Evolutionary conservation across 1,140 invertebrate species (phyloP).

Genomic region (Cyphomyrmex costatus): DNA sequence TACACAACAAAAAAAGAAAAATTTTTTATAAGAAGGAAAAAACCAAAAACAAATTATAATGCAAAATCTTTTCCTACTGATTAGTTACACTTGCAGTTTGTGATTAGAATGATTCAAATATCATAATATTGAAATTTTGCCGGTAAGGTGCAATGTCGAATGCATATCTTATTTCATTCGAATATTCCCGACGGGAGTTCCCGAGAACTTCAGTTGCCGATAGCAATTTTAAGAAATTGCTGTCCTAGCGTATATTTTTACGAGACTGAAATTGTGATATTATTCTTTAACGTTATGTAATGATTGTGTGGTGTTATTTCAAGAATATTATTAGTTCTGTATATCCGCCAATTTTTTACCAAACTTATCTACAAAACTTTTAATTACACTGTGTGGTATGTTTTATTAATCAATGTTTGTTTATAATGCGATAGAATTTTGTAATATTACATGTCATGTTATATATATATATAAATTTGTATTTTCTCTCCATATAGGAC

Average conservation of each 20-base stretch:
- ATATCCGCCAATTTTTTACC: slow-evolving; percentile 25
- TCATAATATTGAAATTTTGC: not conserved
- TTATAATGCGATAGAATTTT: slow-evolving; percentile 21
- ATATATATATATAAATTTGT: too few relatives aligned
- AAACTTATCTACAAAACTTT: slow-evolving; percentile 12
- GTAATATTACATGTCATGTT: slow-evolving; percentile 31
- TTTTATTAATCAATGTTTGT: slow-evolving; percentile 33
- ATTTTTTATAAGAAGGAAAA: not conserved
- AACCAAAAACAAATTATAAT: not conserved
- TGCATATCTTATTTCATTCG: not conserved
- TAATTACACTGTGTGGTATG: not conserved
- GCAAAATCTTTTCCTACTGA: not conserved
- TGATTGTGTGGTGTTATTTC: not conserved
- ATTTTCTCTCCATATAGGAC: too few relatives aligned
- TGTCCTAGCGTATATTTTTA: not conserved
- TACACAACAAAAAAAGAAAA: not conserved
- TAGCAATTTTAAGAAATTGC: slow-evolving; percentile 31
- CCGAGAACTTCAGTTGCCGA: not conserved
- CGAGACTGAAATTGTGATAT: slow-evolving; percentile 30
- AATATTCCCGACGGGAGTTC: not conserved
- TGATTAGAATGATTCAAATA: not conserved
- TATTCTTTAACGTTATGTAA: slow-evolving; percentile 1
- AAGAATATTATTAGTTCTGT: slow-evolving; percentile 8
- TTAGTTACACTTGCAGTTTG: not conserved
- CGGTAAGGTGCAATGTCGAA: not conserved